Base-by-base conservation (phyloP, 2,113 vertebrate species). In the Shinisaurus crocodilurus region DNA sequence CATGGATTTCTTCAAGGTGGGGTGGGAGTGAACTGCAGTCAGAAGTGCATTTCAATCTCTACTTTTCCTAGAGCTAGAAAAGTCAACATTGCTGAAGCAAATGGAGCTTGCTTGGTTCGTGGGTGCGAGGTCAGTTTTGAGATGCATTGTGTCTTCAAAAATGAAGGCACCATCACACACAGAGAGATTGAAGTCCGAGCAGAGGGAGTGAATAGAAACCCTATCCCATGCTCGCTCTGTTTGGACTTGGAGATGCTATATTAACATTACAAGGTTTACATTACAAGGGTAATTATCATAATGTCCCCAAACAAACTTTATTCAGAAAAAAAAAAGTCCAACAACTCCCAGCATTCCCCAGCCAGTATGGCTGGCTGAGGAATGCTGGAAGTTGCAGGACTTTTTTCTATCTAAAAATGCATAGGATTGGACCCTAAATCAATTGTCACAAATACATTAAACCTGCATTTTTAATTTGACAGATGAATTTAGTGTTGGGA, bases 361-460 rank as follows among this genome's bases (percentile, higher is more conserved):
- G n/a, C n/a, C n/a, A n/a, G n/a, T n/a, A n/a, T n/a, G n/a, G n/a
- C n/a, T n/a, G n/a, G n/a, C n/a, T 54, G 54, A 54, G 54, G 54
- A 54, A 54, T 54, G 54, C 54, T 6, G 54, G 54, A n/a, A 12
- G 54, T 9, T 5, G 13, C 5, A 54, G 54, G 13, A 12, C 54
- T 54, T 54, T 6, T 12, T 54, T 54, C 54, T 12, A 54, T 54
- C 54, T 6, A 54, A 54, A 54, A 6, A 6, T 12, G 13, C 54
- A 54, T 54, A 54, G 54, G 54, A 54, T 54, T 54, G 7, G 7
- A 54, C 54, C 54, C 54, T 54, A 54, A 54, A 91, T 93, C 91
- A 74, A 92, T 90, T 85, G 74, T 89, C 85, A 69, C 60, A 91
- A 94, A 92, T 81, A 86, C 37, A 89, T 90, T 85, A 89, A 95